Evolutionary conservation across 2,797 vertebrate species (phyloP), one percentile per base, ranked within the genome.

Genomic region (Pangasius krempfi): DNA sequence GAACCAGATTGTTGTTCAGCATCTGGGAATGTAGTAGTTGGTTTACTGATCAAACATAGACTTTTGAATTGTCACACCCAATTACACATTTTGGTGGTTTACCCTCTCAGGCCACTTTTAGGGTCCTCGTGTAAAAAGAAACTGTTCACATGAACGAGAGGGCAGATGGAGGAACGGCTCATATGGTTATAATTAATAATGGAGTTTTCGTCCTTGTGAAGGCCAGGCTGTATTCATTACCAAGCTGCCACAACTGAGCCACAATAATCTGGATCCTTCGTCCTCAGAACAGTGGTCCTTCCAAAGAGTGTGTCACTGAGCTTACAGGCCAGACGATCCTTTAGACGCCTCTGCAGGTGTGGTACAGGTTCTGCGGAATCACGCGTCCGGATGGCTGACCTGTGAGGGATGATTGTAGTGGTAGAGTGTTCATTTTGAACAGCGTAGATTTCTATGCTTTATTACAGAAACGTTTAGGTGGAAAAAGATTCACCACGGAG

Each of bases 171-270:
- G 87, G 72, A 89, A 79, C 52, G 37, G 33, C 87, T 81, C 81
- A 85, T 90, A 86, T 91, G 92, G 88, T 86, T 90, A 76, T 92
- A 88, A 90, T 93, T 91, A 89, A 90, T 90, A 70, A 88, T 50
- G 86, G 84, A 30, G 44, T 18, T 50, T 78, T 64, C 60, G 50
- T 88, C 58, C 54, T 81, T 88, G 84, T 89, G 87, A 91, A 87
- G 88, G 66, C 78, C 87, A 89, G 82, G 56, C 76, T 86, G 76
- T 54, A 87, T 92, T 90, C 88, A 88, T 90, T 91, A 88, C 37
- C n/a, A 50, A 66, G 58, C 90, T 86, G 89, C 88, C 88, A 87
- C 72, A 89, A 58, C 68, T 50, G 50, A 82, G 64, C 81, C 86
- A 83, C 54, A 54, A 80, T 88, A 75, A 78, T 86, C 83, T 85